These are phyloP conservation scores for Diarsia rubi DNA, from an alignment of 2,888 invertebrate genomes.

Conservation along the genomic window DNA sequence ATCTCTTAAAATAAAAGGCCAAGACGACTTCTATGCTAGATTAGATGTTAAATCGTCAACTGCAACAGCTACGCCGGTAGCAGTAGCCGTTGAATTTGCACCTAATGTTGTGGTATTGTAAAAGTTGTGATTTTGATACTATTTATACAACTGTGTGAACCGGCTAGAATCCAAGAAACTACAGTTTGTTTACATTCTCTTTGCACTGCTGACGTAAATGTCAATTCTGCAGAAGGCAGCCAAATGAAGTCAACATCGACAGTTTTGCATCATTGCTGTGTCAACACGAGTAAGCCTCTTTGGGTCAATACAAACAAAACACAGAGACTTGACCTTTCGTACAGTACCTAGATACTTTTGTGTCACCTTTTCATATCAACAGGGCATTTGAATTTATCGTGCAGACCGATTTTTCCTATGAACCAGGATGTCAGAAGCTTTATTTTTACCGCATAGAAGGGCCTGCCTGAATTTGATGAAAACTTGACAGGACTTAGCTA, in stretches of 20 bases:
- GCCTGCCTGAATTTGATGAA: slow-evolving; percentile 19
- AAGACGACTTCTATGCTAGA: not conserved
- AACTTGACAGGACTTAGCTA: not conserved
- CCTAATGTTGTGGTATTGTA: not conserved
- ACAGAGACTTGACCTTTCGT: slow-evolving; percentile 51
- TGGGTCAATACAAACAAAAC: slow-evolving; percentile 45
- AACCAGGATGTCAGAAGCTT: not conserved
- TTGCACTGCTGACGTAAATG: slow-evolving; percentile 70
- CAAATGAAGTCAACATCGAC: slow-evolving; percentile 66
- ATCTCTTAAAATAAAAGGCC: slow-evolving; percentile 18
- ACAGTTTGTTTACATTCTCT: slow-evolving; percentile 72
- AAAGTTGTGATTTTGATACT: not conserved
- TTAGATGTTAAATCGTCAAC: not conserved
- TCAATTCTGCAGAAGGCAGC: slow-evolving; percentile 68
- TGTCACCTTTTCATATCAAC: not conserved
- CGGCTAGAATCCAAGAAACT: slow-evolving; percentile 50
- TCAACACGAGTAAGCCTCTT: slow-evolving; percentile 67
- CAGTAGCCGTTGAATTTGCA: not conserved
- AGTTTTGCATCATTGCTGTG: slow-evolving; percentile 64
- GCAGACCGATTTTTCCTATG: not conserved
- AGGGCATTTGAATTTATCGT: not conserved
- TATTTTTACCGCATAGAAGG: not conserved
- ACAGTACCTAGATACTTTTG: slow-evolving; percentile 6
- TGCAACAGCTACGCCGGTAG: not conserved
- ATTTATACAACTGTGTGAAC: not conserved